phyloP scores from a whole-genome alignment of 2,797 vertebrate genomes.

The Oreochromis mossambicus region DNA sequence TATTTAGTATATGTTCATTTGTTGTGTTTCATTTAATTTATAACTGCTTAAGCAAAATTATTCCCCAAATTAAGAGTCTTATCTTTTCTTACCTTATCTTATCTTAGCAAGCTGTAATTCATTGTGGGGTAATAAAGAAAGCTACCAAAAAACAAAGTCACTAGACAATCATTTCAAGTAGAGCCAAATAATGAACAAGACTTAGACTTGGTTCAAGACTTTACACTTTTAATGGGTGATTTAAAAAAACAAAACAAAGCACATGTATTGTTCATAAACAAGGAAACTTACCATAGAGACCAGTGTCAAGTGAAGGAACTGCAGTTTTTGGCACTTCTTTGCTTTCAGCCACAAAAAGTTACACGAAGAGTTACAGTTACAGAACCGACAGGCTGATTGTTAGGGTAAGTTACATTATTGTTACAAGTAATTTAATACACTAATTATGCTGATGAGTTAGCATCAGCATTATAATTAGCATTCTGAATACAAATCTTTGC shows the following conservation, averaged over 20 bases:
- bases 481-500: neutral
- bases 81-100: neutral
- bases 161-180: neutral
- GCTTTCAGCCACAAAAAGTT: neutral
- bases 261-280: accelerated
- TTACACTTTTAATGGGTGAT: neutral
- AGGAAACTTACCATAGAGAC: neutral
- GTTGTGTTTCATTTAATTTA: neutral
- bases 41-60: neutral
- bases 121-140: neutral
- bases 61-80: neutral
- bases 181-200: neutral
- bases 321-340: neutral
- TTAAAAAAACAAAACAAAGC: neutral
- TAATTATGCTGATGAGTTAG: neutral
- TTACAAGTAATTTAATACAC: neutral
- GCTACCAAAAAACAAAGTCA: neutral
- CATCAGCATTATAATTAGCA: neutral
- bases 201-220: neutral
- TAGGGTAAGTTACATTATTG: neutral
- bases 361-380: neutral
- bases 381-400: neutral
- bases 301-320: neutral
- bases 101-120: neutral
- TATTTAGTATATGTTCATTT: neutral